Evolutionary conservation across 2,888 invertebrate genomes (phyloP).

Genomic region (Cetonia aurata): DNA sequence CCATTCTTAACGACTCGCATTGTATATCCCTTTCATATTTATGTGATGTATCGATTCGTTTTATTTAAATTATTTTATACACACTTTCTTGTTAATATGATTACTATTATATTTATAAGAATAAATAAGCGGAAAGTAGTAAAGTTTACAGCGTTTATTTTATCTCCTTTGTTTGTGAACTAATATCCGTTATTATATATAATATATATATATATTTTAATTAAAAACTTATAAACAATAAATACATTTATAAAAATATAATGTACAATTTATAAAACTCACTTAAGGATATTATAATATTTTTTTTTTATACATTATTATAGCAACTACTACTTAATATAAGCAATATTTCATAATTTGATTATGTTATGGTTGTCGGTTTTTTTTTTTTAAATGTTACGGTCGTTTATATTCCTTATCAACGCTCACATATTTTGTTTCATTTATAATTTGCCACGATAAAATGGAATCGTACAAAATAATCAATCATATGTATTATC

Average conservation of each 20-base stretch:
- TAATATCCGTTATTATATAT: conserved; percentile 37
- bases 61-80: conserved; percentile 37
- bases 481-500: too few species aligned
- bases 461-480: not conserved
- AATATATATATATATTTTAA: conserved; percentile 11
- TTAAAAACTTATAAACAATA: conserved; percentile 60
- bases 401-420: too few species aligned
- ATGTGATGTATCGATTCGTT: conserved; percentile 43
- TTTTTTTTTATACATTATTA: conserved; percentile 42
- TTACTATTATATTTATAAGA: conserved; percentile 36
- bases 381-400: not conserved
- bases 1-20: too few species aligned
- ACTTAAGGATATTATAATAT: conserved; percentile 24
- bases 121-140: conserved; percentile 55
- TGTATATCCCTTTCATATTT: too few species aligned
- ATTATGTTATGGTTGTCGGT: conserved; percentile 51
- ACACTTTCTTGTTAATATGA: conserved; percentile 39
- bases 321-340: conserved; percentile 56
- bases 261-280: conserved; percentile 58
- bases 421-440: too few species aligned
- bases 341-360: conserved; percentile 57
- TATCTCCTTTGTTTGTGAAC: conserved; percentile 39
- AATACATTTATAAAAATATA: conserved; percentile 65
- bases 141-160: conserved; percentile 20
- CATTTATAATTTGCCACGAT: not conserved